Base-by-base conservation (phyloP, 1,140 invertebrate genomes). In the Tribolium madens region DNA sequence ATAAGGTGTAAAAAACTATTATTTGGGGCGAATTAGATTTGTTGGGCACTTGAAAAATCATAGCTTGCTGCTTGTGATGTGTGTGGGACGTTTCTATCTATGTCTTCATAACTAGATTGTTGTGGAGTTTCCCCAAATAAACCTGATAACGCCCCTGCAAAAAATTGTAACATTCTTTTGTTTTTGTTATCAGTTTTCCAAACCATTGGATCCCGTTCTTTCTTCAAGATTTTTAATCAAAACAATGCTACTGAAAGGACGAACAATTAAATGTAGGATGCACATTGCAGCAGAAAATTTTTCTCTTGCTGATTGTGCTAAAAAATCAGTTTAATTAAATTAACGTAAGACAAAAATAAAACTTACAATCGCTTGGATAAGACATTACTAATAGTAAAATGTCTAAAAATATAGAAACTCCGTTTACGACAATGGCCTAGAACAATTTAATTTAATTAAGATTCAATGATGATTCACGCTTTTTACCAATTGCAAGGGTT, bases 401-500 rank as follows among this genome's bases (percentile, higher is more conserved):
- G 42, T 78, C 77, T 14, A 76, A 36, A 42, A 60, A 21, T 53
- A 78, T 50, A 4, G 77, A 73, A 48, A 76, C 47, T 9, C 68
- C 68, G 57, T 78, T 76, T 7, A 78, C 60, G 2, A 72, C 42
- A 33, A 78, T 72, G 1, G 77, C 77, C 76, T 78, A 26, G 21
- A 31, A 33, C n/a, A 71, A 74, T 60, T 12, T 57, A 75, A 6
- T 60, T 75, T 68, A 1, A 71, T 50, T 42, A 52, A 71, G 4
- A 53, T 57, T 71, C 3, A 52, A 53, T 18, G 46, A 21, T 52
- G 10, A 57, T 6, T 57, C 17, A 12, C 21, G 13, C 52, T 33
- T 47, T n/a, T 64, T 75, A 78, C 76, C 74, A 76, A 9, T 76
- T 78, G 77, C 12, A 78, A 9, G 6, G 77, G 70, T 73, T 78